A percentile compares a stretch with the other conserved stretches of the same genome.
Evolutionary conservation across 2,113 vertebrate genomes (phyloP).

Genomic region (Actenoides lindsayi): DNA sequence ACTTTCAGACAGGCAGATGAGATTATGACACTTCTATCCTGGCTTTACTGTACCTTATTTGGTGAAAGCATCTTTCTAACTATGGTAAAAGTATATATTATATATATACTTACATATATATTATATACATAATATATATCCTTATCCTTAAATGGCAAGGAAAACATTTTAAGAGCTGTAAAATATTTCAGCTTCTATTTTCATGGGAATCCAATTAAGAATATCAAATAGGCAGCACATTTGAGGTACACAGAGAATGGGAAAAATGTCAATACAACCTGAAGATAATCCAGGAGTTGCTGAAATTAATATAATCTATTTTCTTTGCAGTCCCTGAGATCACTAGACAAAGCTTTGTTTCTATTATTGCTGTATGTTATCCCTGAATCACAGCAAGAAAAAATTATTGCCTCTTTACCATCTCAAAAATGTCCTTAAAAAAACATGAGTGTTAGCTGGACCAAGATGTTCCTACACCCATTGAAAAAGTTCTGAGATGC

Average conservation of each 20-base stretch:
- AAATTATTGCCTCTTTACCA: not conserved
- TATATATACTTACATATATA: too few relatives aligned
- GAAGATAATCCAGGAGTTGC: not conserved
- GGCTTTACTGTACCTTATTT: not conserved
- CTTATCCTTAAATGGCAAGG: not conserved
- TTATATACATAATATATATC: too few relatives aligned
- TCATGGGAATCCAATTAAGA: not conserved
- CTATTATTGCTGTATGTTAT: not conserved
- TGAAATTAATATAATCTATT: not conserved
- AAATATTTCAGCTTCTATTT: not conserved
- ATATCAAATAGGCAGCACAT: not conserved
- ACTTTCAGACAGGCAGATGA: not conserved
- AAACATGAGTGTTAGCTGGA: not conserved
- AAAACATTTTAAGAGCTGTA: not conserved
- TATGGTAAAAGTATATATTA: not conserved
- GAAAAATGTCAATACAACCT: slow-evolving; percentile 17
- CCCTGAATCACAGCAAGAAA: not conserved
- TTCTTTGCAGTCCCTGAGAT: not conserved
- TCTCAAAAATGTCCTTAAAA: not conserved
- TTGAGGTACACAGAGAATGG: not conserved
- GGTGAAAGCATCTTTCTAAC: not conserved
- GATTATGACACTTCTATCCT: not conserved
- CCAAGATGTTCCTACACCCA: not conserved
- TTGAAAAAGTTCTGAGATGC: not conserved
- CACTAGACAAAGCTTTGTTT: not conserved